Conservation (phyloP, 1,140 invertebrate genomes). For the Zaprionus tsacasi region DNA sequence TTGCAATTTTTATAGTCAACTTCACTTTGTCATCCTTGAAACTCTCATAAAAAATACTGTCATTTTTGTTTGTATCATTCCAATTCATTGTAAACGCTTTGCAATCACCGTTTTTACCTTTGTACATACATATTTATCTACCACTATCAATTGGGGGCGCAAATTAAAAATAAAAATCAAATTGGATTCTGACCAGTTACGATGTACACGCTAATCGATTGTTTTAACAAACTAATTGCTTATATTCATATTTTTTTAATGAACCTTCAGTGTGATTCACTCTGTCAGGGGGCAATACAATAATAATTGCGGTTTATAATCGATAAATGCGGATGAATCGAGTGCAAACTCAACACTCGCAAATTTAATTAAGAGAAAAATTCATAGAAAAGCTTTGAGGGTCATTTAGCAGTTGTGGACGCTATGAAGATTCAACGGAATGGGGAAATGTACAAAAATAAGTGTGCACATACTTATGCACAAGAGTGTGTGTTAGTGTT, state of each 20-base stretch:
- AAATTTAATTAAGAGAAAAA: conserved; percentile 14
- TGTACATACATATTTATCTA: not conserved
- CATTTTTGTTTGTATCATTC: not conserved
- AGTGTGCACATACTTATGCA: conserved; percentile 9
- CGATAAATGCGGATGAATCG: conserved; percentile 11
- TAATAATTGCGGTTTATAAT: conserved; percentile 17
- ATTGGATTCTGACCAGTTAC: not conserved
- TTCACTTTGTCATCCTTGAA: not conserved
- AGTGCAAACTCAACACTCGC: not conserved
- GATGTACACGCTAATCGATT: conserved; percentile 2
- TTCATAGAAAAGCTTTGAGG: conserved; percentile 31
- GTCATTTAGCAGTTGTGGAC: conserved; percentile 18
- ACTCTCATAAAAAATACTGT: not conserved
- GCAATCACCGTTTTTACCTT: not conserved
- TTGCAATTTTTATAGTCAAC: not conserved
- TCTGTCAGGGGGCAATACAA: not conserved
- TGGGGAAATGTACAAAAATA: conserved; percentile 29
- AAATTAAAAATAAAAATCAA: conserved; percentile 8
- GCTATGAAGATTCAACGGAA: conserved; percentile 21
- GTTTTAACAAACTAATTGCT: not conserved
- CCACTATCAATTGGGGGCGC: not conserved
- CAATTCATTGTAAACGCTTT: not conserved
- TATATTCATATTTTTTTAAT: not conserved
- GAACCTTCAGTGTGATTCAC: not conserved
- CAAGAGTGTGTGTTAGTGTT: not conserved